These are phyloP conservation scores for Zaprionus capensis DNA, from an alignment of 1,140 invertebrate genomes.

Conservation along the genomic window DNA sequence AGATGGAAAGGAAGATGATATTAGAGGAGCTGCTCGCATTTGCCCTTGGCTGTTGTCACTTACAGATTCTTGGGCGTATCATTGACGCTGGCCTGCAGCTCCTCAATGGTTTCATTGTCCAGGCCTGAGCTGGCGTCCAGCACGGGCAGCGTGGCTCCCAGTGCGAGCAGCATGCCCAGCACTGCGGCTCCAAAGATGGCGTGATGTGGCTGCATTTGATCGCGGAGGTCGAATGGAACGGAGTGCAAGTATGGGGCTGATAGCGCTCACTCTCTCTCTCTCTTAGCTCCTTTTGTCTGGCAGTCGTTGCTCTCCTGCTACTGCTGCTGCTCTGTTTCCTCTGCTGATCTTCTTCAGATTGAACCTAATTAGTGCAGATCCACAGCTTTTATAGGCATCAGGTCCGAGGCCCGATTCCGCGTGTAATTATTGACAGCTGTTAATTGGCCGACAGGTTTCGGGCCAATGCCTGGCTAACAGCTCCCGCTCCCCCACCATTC, in stretches of 20 bases:
- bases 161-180: constrained; percentile 62
- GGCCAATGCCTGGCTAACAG: constrained; percentile 32
- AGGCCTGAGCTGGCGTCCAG: constrained; percentile 69
- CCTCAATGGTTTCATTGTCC: constrained; percentile 72
- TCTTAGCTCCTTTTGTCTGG: constrained; percentile 17
- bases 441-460: constrained; percentile 77
- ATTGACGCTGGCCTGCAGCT: constrained; percentile 64
- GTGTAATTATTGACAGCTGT: constrained; percentile 73
- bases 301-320: background rate
- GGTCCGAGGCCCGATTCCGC: constrained; percentile 68
- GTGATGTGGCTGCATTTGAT: constrained; percentile 63
- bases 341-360: constrained; percentile 61
- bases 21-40: background rate
- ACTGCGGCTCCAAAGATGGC: constrained; percentile 68
- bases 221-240: background rate
- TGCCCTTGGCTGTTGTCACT: constrained; percentile 25
- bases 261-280: background rate
- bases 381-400: constrained; percentile 66
- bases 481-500: background rate
- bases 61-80: constrained; percentile 81
- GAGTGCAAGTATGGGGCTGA: background rate
- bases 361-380: constrained; percentile 74
- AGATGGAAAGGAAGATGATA: background rate
- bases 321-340: constrained; percentile 44
- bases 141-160: constrained; percentile 62